Conservation (phyloP, 1,140 invertebrate genomes). For the Brachionus paranguensis region DNA sequence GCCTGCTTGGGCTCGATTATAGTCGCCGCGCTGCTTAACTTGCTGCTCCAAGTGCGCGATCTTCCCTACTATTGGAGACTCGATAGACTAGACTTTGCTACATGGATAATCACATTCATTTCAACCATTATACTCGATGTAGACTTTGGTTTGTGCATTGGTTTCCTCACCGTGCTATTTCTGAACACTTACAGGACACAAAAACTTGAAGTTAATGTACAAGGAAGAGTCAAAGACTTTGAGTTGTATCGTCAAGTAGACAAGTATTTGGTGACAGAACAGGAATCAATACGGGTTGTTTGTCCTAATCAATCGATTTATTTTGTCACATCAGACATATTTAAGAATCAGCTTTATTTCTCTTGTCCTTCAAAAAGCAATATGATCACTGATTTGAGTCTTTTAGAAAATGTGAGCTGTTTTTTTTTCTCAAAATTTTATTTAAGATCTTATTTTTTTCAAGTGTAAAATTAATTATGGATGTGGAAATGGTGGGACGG, state of each 20-base stretch:
- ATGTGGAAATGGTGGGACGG: background rate
- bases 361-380: slow-evolving; percentile 10
- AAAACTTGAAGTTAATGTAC: slow-evolving; percentile 44
- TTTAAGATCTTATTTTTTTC: background rate
- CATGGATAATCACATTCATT: slow-evolving; percentile 77
- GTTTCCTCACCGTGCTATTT: slow-evolving; percentile 67
- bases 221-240: slow-evolving; percentile 29
- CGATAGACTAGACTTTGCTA: slow-evolving; percentile 45
- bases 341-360: background rate
- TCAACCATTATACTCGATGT: slow-evolving; percentile 75
- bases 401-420: background rate
- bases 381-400: background rate
- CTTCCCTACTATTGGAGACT: slow-evolving; percentile 32
- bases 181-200: slow-evolving; percentile 61
- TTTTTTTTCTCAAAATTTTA: background rate
- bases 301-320: slow-evolving; percentile 17
- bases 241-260: background rate
- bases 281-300: slow-evolving; percentile 4
- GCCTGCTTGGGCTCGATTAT: slow-evolving; percentile 37
- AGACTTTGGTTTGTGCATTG: slow-evolving; percentile 69
- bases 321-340: background rate
- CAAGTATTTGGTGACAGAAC: background rate
- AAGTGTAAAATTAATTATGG: slow-evolving; percentile 34
- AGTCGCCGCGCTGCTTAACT: background rate
- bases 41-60: slow-evolving; percentile 7